phyloP scores from a whole-genome alignment of 2,797 vertebrate genomes.

The Phylloscopus collybita region DNA sequence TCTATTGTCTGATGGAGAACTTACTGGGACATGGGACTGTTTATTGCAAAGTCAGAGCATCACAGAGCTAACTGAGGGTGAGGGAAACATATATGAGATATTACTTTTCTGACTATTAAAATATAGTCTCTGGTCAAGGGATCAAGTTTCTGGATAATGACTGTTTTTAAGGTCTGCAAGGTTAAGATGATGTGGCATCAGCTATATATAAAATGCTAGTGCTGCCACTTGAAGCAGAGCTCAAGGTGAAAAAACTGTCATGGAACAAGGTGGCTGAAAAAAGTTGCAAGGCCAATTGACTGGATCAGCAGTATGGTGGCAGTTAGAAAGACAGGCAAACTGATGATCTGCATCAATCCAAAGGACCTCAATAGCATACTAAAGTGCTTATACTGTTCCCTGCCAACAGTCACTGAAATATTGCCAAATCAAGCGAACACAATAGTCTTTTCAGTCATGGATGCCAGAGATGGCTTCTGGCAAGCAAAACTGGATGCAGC shows the following conservation, averaged over 20 bases:
- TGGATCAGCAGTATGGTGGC: slow-evolving; percentile 64
- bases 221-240: background rate
- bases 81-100: background rate
- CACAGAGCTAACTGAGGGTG: background rate
- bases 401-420: slow-evolving; percentile 68
- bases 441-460: slow-evolving; percentile 63
- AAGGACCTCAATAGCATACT: slow-evolving; percentile 68
- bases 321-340: slow-evolving; percentile 64
- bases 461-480: slow-evolving; percentile 64
- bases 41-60: slow-evolving; percentile 11
- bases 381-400: slow-evolving; percentile 54
- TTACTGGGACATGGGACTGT: background rate
- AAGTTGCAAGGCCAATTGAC: slow-evolving; percentile 62
- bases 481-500: slow-evolving; percentile 59
- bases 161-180: slow-evolving; percentile 32
- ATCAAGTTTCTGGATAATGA: slow-evolving; percentile 29
- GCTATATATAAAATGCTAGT: slow-evolving; percentile 41
- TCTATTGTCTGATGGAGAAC: background rate
- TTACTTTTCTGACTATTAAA: slow-evolving; percentile 48
- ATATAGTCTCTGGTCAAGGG: slow-evolving; percentile 18
- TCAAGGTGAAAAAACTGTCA: slow-evolving; percentile 63
- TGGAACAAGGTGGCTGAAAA: slow-evolving; percentile 53
- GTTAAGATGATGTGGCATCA: slow-evolving; percentile 35
- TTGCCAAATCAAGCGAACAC: slow-evolving; percentile 65
- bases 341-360: slow-evolving; percentile 69